Base-by-base conservation (phyloP, 2,888 invertebrate genomes). In the Bedellia somnulentella region DNA sequence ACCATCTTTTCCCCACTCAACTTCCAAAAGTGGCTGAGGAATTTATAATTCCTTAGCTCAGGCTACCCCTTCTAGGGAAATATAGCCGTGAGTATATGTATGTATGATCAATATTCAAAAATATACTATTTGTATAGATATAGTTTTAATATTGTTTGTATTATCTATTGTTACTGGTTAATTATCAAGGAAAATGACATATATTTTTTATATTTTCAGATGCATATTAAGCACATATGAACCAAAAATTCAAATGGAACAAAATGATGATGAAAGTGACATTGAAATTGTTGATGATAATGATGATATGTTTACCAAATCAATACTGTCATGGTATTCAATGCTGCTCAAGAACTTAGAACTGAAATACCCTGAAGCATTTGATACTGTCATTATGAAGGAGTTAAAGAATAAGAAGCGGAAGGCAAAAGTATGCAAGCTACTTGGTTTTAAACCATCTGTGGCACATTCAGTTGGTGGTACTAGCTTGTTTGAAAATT, bases 281-380 rank as follows among this genome's bases (percentile, higher is more conserved):
- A 27, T 75, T 22, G 71, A 71, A 51, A 66, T 75, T n/a, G 53
- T 71, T 33, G 71, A 71, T 35, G 64, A 57, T 27, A 57, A 59
- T 34, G 46, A 56, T 31, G 50, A 54, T 22, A 41, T 57, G 3
- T 63, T 55, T 41, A 36, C 60, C 3, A 44, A 52, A 13, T 70
- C 59, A 40, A 54, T 73, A 12, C 46, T 68, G 10, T 44, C 49
- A 1, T 83, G 82, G 82, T 82, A 79, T 40, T 73, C 75, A 0
- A 41, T 57, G 11, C 67, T 82, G 16, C 44, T 89, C 1, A 75
- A 79, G 35, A 78, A 63, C 14, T 51, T 90, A 2, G 90, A 91
- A 55, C 71, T 58, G 3, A 82, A 83, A 40, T 89, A 90, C 51
- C 86, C 91, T 0, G 64, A 68, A 1, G 79, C 79, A 8, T 90